These are phyloP conservation scores for Volucella inflata DNA, from an alignment of 2,888 invertebrate species.

Conservation along the genomic window DNA sequence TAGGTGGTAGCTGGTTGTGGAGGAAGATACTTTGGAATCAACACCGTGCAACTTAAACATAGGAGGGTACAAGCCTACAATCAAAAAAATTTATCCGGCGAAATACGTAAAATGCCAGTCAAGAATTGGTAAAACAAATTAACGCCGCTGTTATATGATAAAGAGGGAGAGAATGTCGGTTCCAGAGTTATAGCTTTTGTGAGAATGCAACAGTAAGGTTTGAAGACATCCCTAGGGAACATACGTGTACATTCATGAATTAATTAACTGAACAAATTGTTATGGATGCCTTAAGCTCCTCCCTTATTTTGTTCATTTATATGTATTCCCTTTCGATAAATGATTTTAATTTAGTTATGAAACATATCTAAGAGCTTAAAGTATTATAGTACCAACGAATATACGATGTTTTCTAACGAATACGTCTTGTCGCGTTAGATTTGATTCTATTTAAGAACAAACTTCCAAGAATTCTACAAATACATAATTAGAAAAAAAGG, in stretches of 20 bases:
- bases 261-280: slow-evolving; percentile 61
- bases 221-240: slow-evolving; percentile 34
- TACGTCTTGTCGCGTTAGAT: neutral
- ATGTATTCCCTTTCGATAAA: slow-evolving; percentile 19
- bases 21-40: slow-evolving; percentile 23
- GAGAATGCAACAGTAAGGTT: slow-evolving; percentile 53
- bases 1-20: slow-evolving; percentile 28
- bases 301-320: slow-evolving; percentile 48
- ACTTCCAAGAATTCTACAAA: slow-evolving; percentile 61
- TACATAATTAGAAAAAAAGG: no score
- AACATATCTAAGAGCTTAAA: neutral
- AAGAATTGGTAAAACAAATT: slow-evolving; percentile 48
- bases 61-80: neutral
- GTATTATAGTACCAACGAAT: no score
- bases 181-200: slow-evolving; percentile 16
- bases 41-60: slow-evolving; percentile 1
- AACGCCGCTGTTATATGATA: slow-evolving; percentile 35
- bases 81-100: neutral
- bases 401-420: no score
- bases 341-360: slow-evolving; percentile 48
- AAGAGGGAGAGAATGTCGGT: slow-evolving; percentile 7
- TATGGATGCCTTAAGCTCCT: slow-evolving; percentile 51
- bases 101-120: slow-evolving; percentile 46
- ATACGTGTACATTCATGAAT: slow-evolving; percentile 23
- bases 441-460: neutral